Percentiles rank a stretch among this genome's conserved stretches.
Evolutionary conservation across 2,888 invertebrate genomes (phyloP).

Genomic region (Pammene fasciana): DNA sequence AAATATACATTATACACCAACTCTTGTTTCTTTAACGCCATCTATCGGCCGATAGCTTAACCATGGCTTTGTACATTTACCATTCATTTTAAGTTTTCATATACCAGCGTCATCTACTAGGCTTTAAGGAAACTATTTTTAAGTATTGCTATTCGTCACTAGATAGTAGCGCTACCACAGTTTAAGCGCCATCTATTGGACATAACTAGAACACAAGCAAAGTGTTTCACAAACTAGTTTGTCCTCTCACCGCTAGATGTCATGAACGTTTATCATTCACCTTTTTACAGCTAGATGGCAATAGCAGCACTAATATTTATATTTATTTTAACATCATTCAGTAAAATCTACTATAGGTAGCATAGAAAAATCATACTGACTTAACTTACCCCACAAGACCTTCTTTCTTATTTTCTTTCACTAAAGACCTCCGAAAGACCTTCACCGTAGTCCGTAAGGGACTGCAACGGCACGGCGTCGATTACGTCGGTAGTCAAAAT

Average conservation of each 20-base stretch:
- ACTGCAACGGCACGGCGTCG: too few relatives aligned
- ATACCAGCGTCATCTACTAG: not conserved
- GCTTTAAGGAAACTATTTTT: not conserved
- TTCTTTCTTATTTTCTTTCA: too few relatives aligned
- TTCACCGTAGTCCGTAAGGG: too few relatives aligned
- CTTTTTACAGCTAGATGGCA: not conserved
- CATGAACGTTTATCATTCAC: not conserved
- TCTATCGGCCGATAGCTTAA: conserved; percentile 5
- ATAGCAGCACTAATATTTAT: not conserved
- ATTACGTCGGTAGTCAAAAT: too few relatives aligned
- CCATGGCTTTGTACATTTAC: not conserved
- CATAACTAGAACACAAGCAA: too few relatives aligned
- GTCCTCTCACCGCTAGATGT: not conserved
- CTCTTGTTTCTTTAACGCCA: not conserved
- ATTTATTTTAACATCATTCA: too few relatives aligned
- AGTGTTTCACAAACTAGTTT: not conserved
- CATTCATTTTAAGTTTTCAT: not conserved
- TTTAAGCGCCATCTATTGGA: not conserved
- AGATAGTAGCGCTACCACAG: not conserved
- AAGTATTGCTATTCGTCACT: not conserved
- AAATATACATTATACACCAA: too few relatives aligned
- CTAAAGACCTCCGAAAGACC: too few relatives aligned
- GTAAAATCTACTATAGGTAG: too few relatives aligned
- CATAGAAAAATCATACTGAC: too few relatives aligned
- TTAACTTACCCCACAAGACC: too few relatives aligned